Percentiles rank a stretch among this genome's conserved stretches.
These are phyloP conservation scores for Sinocyclocheilus maitianheensis DNA, from an alignment of 2,113 vertebrate species.

Conservation along the genomic window DNA sequence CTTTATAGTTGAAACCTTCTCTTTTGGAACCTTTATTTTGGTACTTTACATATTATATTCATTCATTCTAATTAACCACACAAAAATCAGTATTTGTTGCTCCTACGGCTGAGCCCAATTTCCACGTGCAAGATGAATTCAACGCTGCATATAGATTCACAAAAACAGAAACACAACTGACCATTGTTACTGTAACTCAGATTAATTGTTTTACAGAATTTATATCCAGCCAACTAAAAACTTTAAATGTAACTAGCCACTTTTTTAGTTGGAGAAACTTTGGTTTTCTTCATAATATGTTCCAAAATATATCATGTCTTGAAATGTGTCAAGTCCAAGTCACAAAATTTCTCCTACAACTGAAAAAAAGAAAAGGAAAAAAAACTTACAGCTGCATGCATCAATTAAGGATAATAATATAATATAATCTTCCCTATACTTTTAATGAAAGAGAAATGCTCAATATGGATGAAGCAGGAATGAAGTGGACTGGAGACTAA, in stretches of 20 bases:
- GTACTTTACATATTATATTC: neutral
- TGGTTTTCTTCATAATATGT: neutral
- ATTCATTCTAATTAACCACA: neutral
- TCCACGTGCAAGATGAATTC: neutral
- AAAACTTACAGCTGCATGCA: neutral
- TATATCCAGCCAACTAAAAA: neutral
- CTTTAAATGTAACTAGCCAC: neutral
- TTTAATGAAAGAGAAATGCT: constrained; percentile 3
- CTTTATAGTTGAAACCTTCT: too few relatives aligned
- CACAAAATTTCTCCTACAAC: neutral
- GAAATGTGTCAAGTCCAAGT: constrained; percentile 16
- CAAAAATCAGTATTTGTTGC: neutral
- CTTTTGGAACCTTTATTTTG: too few relatives aligned
- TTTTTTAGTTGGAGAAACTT: neutral
- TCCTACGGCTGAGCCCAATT: neutral
- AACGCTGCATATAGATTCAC: neutral
- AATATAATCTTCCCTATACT: neutral
- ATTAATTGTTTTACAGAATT: neutral
- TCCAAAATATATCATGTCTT: neutral
- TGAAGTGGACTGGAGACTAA: constrained; percentile 12
- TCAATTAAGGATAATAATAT: neutral
- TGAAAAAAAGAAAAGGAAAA: neutral
- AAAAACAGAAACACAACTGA: neutral
- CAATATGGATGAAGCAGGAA: constrained; percentile 30
- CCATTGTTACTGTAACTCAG: neutral